Percentiles rank a stretch among this genome's conserved stretches.
phyloP scores from a whole-genome alignment of 2,888 invertebrate species.

The Tortrix viridana region DNA sequence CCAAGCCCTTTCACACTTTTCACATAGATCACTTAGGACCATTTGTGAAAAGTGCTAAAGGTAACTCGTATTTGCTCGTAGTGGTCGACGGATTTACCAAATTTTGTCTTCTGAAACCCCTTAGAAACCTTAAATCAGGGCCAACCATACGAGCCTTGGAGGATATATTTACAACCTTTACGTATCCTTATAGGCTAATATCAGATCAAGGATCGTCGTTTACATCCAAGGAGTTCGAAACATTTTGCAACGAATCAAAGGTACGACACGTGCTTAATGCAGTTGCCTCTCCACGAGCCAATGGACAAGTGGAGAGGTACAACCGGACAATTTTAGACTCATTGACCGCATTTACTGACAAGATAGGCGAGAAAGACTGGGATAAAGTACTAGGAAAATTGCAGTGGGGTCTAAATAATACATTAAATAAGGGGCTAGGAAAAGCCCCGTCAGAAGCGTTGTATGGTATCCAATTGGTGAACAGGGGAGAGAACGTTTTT shows the following conservation, averaged over 20 bases:
- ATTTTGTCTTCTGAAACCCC: conserved; percentile 27
- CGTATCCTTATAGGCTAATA: conserved; percentile 32
- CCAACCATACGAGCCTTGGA: conserved; percentile 21
- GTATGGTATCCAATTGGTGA: conserved; percentile 36
- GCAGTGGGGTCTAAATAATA: conserved; percentile 21
- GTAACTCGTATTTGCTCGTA: no score
- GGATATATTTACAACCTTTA: conserved; percentile 32
- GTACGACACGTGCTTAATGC: conserved; percentile 35
- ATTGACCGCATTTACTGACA: neutral
- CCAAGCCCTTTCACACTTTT: conserved; percentile 24
- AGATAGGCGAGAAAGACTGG: conserved; percentile 6
- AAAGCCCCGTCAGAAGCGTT: conserved; percentile 38
- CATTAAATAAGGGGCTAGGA: conserved; percentile 30
- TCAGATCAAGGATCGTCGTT: conserved; percentile 38
- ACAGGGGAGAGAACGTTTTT: conserved; percentile 20
- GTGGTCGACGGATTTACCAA: conserved; percentile 38
- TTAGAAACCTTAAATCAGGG: conserved; percentile 29
- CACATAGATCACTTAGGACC: conserved; percentile 39
- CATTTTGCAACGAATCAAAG: conserved; percentile 19
- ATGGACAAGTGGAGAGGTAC: conserved; percentile 26
- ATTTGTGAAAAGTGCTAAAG: conserved; percentile 33
- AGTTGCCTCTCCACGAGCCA: conserved; percentile 5
- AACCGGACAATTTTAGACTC: conserved; percentile 4
- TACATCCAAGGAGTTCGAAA: conserved; percentile 36
- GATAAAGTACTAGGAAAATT: conserved; percentile 11